Percentiles rank a stretch among this genome's conserved stretches.
These are phyloP conservation scores for Periplaneta americana DNA, from an alignment of 1,140 invertebrate species.

Conservation along the genomic window DNA sequence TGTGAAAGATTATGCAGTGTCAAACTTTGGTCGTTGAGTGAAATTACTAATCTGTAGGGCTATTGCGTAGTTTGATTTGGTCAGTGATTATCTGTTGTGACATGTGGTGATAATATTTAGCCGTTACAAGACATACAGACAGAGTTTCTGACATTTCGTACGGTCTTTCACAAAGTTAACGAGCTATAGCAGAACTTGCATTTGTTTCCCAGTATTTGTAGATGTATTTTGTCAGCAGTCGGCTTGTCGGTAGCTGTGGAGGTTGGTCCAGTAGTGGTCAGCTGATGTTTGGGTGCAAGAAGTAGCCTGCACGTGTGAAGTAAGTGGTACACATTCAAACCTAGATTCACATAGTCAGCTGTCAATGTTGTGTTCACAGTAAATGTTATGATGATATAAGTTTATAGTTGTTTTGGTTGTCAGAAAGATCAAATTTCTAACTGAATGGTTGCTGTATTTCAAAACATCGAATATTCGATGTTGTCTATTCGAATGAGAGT, in stretches of 20 bases:
- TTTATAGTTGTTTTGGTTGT: neutral
- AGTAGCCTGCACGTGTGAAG: neutral
- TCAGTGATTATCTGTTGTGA: neutral
- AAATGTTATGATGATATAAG: neutral
- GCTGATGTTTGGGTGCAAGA: neutral
- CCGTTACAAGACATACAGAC: neutral
- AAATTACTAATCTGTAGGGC: neutral
- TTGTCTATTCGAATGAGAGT: neutral
- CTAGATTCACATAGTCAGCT: neutral
- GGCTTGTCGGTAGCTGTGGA: neutral
- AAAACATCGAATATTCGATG: neutral
- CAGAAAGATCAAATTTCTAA: neutral
- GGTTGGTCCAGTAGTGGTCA: neutral
- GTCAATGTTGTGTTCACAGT: neutral
- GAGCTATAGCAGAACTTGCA: neutral
- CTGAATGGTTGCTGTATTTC: neutral
- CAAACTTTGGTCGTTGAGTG: neutral
- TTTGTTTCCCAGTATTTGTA: too few relatives aligned
- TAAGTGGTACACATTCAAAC: neutral
- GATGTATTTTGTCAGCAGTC: neutral
- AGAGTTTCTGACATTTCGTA: neutral
- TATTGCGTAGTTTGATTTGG: neutral
- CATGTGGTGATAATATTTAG: neutral
- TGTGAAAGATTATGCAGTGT: neutral
- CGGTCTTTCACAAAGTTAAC: neutral